phyloP scores from a whole-genome alignment of 1,140 invertebrate genomes.

The Drosophila serrata region DNA sequence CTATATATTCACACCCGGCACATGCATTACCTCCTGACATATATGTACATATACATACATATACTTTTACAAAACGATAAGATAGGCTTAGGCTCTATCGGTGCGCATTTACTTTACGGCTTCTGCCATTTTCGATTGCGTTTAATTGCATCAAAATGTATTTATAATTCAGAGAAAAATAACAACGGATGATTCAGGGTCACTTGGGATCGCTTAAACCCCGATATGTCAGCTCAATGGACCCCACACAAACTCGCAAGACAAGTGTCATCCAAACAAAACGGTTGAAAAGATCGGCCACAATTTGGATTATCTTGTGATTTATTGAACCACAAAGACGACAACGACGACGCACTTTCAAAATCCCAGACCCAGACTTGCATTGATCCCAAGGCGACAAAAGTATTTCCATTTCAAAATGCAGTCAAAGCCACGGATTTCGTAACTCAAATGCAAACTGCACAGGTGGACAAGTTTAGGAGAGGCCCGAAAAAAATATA shows the following conservation, averaged over 20 bases:
- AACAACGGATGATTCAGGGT: conserved; percentile 46
- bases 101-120: conserved; percentile 27
- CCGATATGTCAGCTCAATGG: conserved; percentile 32
- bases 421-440: no score
- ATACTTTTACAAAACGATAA: conserved; percentile 43
- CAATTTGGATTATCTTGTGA: conserved; percentile 73
- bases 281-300: conserved; percentile 40
- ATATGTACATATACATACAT: no score
- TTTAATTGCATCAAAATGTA: conserved; percentile 68
- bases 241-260: conserved; percentile 38
- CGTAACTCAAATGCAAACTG: conserved; percentile 56
- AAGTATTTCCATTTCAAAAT: conserved; percentile 60
- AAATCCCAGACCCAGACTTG: conserved; percentile 36
- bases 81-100: conserved; percentile 47
- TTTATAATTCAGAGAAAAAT: conserved; percentile 50
- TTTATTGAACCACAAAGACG: conserved; percentile 55
- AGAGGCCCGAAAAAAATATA: conserved; percentile 45
- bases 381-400: conserved; percentile 37
- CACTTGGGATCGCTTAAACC: conserved; percentile 25
- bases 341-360: conserved; percentile 64
- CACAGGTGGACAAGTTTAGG: conserved; percentile 76
- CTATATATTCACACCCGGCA: conserved; percentile 2
- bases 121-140: conserved; percentile 53
- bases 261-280: conserved; percentile 68
- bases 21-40: conserved; percentile 22